These are phyloP conservation scores for Tiliacea aurago DNA, from an alignment of 2,888 invertebrate species.

Conservation along the genomic window DNA sequence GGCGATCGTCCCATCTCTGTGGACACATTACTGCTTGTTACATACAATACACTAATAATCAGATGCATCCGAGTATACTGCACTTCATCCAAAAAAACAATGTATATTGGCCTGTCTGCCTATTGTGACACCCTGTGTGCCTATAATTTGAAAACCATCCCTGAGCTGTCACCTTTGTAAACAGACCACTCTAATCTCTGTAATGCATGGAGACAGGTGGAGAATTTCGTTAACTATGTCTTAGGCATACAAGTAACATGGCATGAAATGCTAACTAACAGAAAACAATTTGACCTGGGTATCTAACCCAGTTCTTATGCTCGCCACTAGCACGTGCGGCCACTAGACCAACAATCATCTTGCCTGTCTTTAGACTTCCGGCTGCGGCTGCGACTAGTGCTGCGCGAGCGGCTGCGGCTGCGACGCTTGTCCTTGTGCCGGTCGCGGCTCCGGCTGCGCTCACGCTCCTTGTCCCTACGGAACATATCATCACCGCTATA, in stretches of 20 bases:
- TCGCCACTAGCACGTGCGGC: too few relatives aligned
- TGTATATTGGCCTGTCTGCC: too few relatives aligned
- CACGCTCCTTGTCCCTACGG: slow-evolving; percentile 84
- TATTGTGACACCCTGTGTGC: neutral
- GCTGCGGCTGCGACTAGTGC: slow-evolving; percentile 80
- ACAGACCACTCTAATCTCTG: neutral
- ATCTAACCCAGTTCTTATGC: neutral
- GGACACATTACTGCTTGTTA: neutral
- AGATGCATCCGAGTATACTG: neutral
- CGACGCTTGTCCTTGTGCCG: slow-evolving; percentile 83
- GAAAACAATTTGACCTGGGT: neutral
- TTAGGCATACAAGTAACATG: neutral
- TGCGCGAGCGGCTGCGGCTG: slow-evolving; percentile 81
- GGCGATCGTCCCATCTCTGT: slow-evolving; percentile 88
- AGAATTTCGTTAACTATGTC: too few relatives aligned
- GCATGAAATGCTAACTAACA: neutral
- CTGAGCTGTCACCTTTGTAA: neutral
- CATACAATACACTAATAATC: neutral
- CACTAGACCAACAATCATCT: slow-evolving; percentile 10
- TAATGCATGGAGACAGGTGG: neutral
- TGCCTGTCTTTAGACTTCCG: slow-evolving; percentile 88
- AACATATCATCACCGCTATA: neutral
- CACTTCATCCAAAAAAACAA: neutral
- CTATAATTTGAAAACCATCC: neutral
- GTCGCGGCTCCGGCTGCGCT: slow-evolving; percentile 74